A percentile compares a stretch with the other conserved stretches of the same genome.
These are phyloP conservation scores for Drosophila affinis DNA, from an alignment of 2,888 invertebrate genomes.

Conservation along the genomic window DNA sequence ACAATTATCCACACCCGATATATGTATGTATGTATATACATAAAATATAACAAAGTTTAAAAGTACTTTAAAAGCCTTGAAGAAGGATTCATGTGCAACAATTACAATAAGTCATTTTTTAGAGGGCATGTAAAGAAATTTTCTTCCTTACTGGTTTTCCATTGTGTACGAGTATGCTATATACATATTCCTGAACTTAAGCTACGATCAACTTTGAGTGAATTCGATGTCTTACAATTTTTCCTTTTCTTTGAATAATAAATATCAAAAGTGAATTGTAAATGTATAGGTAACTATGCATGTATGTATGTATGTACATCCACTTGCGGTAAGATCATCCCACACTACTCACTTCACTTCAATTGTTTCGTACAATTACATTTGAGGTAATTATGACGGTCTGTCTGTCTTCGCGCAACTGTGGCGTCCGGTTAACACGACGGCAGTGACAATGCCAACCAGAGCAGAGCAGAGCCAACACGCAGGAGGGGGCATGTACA, in stretches of 20 bases:
- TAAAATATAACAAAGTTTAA: too few species aligned
- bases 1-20: too few species aligned
- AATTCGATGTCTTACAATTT: not conserved
- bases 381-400: slow-evolving; percentile 62
- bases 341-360: slow-evolving; percentile 1
- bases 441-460: slow-evolving; percentile 74
- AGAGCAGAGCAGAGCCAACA: slow-evolving; percentile 72
- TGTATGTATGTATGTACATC: not conserved
- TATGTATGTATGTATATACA: too few species aligned
- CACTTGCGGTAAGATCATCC: not conserved
- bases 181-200: not conserved
- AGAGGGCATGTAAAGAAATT: too few species aligned
- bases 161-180: not conserved
- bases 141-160: not conserved
- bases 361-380: slow-evolving; percentile 55
- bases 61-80: too few species aligned
- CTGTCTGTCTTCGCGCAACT: slow-evolving; percentile 58
- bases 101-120: too few species aligned
- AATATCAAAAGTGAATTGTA: not conserved
- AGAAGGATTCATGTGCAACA: too few species aligned
- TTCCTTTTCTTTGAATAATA: not conserved
- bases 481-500: slow-evolving; percentile 9
- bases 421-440: slow-evolving; percentile 61
- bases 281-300: not conserved
- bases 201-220: not conserved